A percentile compares a stretch with the other conserved stretches of the same genome.
phyloP scores from a whole-genome alignment of 2,797 vertebrate genomes.

The Falco peregrinus region DNA sequence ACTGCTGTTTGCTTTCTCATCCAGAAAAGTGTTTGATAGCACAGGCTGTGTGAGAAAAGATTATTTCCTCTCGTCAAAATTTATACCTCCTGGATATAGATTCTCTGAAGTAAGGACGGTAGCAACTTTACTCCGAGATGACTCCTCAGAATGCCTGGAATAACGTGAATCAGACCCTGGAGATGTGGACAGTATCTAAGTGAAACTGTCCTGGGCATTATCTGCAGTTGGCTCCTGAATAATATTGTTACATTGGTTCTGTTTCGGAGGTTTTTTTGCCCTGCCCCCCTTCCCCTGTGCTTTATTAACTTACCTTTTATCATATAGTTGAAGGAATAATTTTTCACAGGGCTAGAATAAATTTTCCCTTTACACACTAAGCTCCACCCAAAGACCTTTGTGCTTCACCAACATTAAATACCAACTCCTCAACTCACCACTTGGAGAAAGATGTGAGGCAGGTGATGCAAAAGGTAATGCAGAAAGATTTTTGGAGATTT shows the following conservation, averaged over 20 bases:
- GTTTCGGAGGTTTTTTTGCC: no score
- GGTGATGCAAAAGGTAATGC: neutral
- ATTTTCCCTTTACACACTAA: neutral
- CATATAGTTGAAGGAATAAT: neutral
- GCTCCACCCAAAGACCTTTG: neutral
- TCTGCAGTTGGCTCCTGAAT: neutral
- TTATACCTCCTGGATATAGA: neutral
- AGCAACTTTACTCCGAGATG: neutral
- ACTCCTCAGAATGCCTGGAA: neutral
- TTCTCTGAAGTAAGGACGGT: neutral
- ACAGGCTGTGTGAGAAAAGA: neutral
- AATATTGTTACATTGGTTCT: neutral
- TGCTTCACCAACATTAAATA: neutral
- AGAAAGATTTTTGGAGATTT: neutral
- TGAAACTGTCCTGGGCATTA: neutral
- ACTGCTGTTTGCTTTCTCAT: neutral
- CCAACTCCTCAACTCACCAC: neutral
- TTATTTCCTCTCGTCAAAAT: neutral
- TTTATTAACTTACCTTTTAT: neutral
- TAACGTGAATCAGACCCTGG: neutral
- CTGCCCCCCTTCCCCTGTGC: neutral
- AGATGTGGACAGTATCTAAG: neutral
- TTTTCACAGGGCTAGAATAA: neutral
- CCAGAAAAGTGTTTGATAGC: neutral
- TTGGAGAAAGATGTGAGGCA: neutral